Base-by-base conservation (phyloP, 2,113 vertebrate genomes). In the Malurus cyaneus region DNA sequence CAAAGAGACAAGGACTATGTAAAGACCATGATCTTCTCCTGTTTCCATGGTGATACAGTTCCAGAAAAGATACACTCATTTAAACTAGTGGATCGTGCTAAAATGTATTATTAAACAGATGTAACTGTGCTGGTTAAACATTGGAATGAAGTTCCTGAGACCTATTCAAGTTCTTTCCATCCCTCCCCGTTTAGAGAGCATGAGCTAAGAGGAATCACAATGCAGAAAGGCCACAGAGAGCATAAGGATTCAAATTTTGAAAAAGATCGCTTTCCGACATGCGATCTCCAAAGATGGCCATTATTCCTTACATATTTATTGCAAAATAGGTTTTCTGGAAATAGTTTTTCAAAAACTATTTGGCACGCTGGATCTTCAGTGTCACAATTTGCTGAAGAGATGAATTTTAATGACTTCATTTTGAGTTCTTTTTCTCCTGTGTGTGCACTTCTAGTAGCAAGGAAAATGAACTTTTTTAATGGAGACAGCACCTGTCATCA, bases 1-100 rank as follows among this genome's bases (percentile, higher is more conserved):
- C 71, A 83, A 92, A 88, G 64, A 78, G 14, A 56, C 21, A 88
- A 88, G 65, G 39, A 59, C 13, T 84, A 21, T 78, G 47, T 26
- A 88, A 86, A 86, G 67, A 90, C 80, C 47, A 31, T 66, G 72
- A 66, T 83, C 67, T 80, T 93, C 77, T 86, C 53, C 26, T 49
- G 64, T 93, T 88, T 91, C 83, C 69, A 67, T 92, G 86, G 86
- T 36, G 72, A 96, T 54, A 56, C 8, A 47, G 26, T 59, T 74
- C 52, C 32, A 52, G 80, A 80, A 86, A 54, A 41, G 66, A 41
- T 64, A 44, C 60, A 60, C 39, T 74, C 44, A 52, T 88, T 93
- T 56, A 52, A 94, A 83, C 34, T 41, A 56, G 29, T n/a, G 23
- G 36, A 31, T 73, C 32, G 18, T 61, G 28, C 32, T 93, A 29